phyloP scores from a whole-genome alignment of 2,797 vertebrate species.

The Uromys caudimaculatus region DNA sequence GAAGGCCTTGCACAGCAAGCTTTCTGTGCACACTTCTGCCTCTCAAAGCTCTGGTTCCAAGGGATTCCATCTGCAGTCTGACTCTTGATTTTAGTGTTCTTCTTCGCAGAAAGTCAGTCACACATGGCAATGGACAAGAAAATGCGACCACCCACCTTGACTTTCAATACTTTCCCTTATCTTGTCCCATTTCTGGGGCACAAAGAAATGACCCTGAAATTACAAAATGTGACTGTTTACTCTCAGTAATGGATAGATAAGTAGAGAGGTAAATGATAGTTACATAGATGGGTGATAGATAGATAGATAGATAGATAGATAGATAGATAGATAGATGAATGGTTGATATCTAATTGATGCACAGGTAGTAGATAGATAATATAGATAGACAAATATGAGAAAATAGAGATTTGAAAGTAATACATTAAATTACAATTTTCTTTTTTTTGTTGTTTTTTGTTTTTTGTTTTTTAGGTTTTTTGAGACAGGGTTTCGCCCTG shows the following conservation, averaged over 20 bases:
- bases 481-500: too few species aligned
- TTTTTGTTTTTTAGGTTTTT: too few species aligned
- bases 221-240: neutral
- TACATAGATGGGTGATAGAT: neutral
- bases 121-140: neutral
- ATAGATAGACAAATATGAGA: neutral
- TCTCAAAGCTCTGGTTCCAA: neutral
- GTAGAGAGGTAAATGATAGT: neutral
- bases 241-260: neutral
- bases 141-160: neutral
- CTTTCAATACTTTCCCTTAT: neutral
- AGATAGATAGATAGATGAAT: neutral
- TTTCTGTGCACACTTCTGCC: neutral
- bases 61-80: neutral
- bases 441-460: neutral
- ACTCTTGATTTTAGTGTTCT: neutral
- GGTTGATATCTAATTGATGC: neutral
- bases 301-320: neutral
- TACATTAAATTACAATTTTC: neutral
- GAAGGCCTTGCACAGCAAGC: neutral
- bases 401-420: neutral
- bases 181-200: neutral
- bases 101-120: neutral
- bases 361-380: neutral
- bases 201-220: neutral